Percentiles rank a stretch among this genome's conserved stretches.
phyloP scores from a whole-genome alignment of 2,113 vertebrate genomes.

The Hiodon tergisus region DNA sequence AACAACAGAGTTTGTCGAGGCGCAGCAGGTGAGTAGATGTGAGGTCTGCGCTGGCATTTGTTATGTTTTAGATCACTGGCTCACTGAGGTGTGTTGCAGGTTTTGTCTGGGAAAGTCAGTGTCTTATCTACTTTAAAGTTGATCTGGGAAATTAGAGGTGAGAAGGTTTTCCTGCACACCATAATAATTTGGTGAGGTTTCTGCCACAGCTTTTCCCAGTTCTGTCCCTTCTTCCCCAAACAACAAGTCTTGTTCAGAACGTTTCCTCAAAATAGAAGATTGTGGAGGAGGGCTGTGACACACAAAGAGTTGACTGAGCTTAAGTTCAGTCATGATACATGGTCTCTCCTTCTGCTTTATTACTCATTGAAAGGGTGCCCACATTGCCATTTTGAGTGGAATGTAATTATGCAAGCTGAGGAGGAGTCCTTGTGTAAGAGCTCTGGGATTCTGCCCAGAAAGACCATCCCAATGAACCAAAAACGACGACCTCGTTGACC shows the following conservation, averaged over 20 bases:
- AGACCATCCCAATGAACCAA: not conserved
- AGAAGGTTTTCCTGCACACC: not conserved
- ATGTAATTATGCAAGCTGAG: conserved; percentile 23
- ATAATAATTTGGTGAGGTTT: too few relatives aligned
- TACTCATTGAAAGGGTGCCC: conserved; percentile 5
- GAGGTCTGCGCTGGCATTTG: too few relatives aligned
- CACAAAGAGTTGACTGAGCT: conserved; percentile 4
- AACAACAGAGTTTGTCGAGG: too few relatives aligned
- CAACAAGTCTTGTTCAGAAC: not conserved
- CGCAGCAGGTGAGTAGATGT: too few relatives aligned
- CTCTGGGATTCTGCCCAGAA: conserved; percentile 14
- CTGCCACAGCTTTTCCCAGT: not conserved
- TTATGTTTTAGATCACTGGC: too few relatives aligned
- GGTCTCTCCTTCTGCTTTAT: conserved; percentile 23
- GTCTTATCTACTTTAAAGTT: too few relatives aligned
- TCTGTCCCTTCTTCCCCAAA: not conserved
- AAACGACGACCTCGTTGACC: too few relatives aligned
- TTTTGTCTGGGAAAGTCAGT: too few relatives aligned
- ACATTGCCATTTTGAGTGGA: conserved; percentile 1
- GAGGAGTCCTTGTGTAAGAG: conserved; percentile 5
- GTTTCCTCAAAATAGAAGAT: conserved; percentile 1
- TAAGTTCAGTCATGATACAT: conserved; percentile 21
- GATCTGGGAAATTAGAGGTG: too few relatives aligned
- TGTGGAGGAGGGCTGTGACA: not conserved
- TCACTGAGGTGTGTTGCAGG: too few relatives aligned